These are phyloP conservation scores for Cariama cristata DNA, from an alignment of 2,113 vertebrate genomes.

Conservation along the genomic window DNA sequence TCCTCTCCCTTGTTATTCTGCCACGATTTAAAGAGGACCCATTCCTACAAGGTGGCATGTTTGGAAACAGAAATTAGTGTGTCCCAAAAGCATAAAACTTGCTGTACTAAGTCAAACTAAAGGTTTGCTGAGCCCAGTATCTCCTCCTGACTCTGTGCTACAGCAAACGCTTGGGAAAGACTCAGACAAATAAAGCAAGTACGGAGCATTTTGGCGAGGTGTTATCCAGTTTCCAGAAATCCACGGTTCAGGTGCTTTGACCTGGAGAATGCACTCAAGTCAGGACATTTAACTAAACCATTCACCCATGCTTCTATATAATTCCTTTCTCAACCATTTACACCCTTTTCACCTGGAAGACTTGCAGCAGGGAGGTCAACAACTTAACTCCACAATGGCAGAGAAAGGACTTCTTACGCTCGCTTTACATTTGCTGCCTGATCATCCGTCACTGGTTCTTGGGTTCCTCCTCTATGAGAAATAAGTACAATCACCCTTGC, in stretches of 20 bases:
- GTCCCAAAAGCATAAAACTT: not conserved
- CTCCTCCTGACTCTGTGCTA: not conserved
- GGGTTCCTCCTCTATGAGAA: not conserved
- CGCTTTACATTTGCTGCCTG: not conserved
- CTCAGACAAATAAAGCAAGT: not conserved
- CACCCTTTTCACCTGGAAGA: not conserved
- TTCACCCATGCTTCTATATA: not conserved
- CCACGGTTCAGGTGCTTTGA: not conserved
- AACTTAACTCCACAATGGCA: not conserved
- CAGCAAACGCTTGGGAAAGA: not conserved
- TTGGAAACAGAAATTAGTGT: not conserved
- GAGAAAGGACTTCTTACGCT: not conserved
- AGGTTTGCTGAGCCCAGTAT: not conserved
- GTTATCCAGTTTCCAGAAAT: not conserved
- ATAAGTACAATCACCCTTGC: too few relatives aligned
- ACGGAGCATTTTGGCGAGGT: rapidly evolving
- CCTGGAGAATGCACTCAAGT: not conserved
- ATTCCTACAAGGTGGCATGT: not conserved
- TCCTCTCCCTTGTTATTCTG: not conserved
- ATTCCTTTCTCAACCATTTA: not conserved
- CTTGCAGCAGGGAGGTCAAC: not conserved
- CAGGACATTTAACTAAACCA: not conserved
- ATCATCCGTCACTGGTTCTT: not conserved
- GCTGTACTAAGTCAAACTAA: not conserved
- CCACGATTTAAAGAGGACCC: not conserved